Base-by-base conservation (phyloP, 2,888 invertebrate species). In the Drosophila barbarae region DNA sequence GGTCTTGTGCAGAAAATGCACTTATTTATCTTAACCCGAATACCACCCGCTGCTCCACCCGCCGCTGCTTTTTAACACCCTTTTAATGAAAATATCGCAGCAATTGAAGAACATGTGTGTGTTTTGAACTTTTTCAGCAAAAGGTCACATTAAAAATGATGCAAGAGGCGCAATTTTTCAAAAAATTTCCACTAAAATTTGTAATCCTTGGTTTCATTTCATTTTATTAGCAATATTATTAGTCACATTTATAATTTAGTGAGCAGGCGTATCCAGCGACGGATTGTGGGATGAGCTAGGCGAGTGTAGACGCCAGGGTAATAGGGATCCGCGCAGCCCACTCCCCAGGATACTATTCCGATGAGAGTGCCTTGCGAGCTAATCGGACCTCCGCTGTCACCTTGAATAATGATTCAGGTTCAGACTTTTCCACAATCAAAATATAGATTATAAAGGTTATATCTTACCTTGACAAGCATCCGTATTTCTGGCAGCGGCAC, bases 271-370 rank as follows among this genome's bases (percentile, higher is more conserved):
- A 88, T 77, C 88, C 88, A 88, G 18, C 75, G 79, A n/a, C 88
- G 72, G 32, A 88, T 86, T 3, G 82, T 74, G 4, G 88, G 77
- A 71, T 87, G 81, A 0, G 87, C 59, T 1, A 88, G 56, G 3
- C 88, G 85, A 1, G 88, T 83, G 52, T 88, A 88, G 15, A 88
- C 87, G 6, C 88, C 88, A 0, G 88, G 88, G 68, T 84, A 88
- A 52, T 81, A 80, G 1, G 88, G 88, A 84, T 88, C 88, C 50
- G 88, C 88, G 53, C 88, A 88, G 4, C 88, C 87, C 10, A 88
- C 86, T 23, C 88, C 88, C 88, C 88, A 88, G 15, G 88, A 88
- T 1, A 88, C 88, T 9, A 88, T 73, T 6, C 88, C 88, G 55
- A 88, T 84, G 0, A 88, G 73, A 5, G 69, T 74, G n/a, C 79